Evolutionary conservation across 2,113 vertebrate genomes (phyloP).

Genomic region (Mobula hypostoma): DNA sequence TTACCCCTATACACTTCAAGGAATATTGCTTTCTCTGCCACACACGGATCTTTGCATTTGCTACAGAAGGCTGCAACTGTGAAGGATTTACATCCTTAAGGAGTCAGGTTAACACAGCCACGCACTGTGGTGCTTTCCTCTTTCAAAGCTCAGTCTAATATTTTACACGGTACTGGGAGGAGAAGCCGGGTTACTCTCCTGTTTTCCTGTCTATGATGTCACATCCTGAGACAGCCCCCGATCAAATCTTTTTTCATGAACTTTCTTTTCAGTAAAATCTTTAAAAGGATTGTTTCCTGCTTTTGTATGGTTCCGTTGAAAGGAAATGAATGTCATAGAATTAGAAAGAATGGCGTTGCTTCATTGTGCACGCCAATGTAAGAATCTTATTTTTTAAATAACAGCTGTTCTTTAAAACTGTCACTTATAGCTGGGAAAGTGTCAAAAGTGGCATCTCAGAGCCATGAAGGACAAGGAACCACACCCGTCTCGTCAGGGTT

Average conservation of each 20-base stretch:
- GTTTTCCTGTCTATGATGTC: constrained; percentile 72
- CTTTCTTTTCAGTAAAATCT: neutral
- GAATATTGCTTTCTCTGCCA: neutral
- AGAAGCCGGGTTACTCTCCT: constrained; percentile 43
- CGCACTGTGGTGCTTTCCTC: neutral
- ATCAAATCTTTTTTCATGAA: neutral
- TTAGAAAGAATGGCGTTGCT: too few species aligned
- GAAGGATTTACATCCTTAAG: neutral
- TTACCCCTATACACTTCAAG: neutral
- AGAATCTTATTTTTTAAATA: neutral
- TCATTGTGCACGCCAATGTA: neutral
- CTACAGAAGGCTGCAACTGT: neutral
- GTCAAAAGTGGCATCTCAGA: neutral
- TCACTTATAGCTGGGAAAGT: neutral
- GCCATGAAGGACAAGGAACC: neutral
- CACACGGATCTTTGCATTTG: neutral
- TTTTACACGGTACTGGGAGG: neutral
- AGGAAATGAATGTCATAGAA: neutral
- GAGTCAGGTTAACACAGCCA: constrained; percentile 15
- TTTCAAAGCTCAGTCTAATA: neutral
- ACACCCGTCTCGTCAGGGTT: neutral
- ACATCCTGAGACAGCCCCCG: constrained; percentile 66
- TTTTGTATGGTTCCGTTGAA: neutral
- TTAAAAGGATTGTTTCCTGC: neutral
- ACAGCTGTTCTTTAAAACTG: neutral